Percentiles rank a stretch among this genome's conserved stretches.
Conservation (phyloP, 2,113 vertebrate species). For the Brienomyrus longianalis region DNA sequence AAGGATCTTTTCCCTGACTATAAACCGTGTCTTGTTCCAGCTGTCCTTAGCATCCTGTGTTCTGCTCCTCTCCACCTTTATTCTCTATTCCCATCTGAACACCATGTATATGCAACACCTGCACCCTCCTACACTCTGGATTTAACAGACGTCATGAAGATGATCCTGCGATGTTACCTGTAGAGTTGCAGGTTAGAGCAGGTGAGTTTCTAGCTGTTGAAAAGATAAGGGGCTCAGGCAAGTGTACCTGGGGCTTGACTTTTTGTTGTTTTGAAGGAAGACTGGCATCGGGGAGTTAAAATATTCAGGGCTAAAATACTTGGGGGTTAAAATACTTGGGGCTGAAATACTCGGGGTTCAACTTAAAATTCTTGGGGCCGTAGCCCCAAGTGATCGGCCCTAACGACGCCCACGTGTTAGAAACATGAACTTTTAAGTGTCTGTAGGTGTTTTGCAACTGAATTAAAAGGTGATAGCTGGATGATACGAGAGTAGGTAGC, state of each 20-base stretch:
- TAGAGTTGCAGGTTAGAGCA: neutral
- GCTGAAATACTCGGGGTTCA: too few relatives aligned
- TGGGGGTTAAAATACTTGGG: too few relatives aligned
- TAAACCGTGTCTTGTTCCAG: neutral
- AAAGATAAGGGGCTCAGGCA: too few relatives aligned
- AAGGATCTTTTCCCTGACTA: neutral
- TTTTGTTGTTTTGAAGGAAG: too few relatives aligned
- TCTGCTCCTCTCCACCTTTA: neutral
- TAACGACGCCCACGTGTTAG: too few relatives aligned
- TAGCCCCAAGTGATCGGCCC: too few relatives aligned
- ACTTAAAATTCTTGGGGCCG: too few relatives aligned
- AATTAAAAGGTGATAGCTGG: neutral
- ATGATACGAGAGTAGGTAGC: neutral
- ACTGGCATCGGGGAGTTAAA: too few relatives aligned
- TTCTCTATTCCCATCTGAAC: neutral
- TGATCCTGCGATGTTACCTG: neutral
- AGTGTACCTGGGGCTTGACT: too few relatives aligned
- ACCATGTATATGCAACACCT: neutral
- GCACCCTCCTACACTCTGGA: neutral
- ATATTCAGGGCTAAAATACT: too few relatives aligned
- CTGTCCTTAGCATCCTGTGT: neutral
- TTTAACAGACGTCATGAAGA: neutral
- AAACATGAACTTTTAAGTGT: neutral
- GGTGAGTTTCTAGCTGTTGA: too few relatives aligned
- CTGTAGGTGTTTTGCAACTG: neutral